phyloP scores from a whole-genome alignment of 1,140 invertebrate genomes.

The Drosophila ananassae region DNA sequence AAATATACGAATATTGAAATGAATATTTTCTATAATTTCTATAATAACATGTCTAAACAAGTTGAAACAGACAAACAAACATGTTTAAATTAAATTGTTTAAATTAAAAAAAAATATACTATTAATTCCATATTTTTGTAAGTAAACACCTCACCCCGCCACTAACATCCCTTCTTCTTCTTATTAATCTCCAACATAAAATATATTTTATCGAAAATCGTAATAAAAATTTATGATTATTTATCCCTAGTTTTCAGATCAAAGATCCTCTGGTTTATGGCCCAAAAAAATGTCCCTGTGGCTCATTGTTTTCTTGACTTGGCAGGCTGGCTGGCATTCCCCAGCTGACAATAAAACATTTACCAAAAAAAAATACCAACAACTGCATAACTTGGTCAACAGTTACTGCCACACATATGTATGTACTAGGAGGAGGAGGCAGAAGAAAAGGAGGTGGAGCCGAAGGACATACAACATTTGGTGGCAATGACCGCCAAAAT shows the following conservation, averaged over 20 bases:
- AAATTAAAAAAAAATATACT: too few relatives aligned
- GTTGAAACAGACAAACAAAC: too few relatives aligned
- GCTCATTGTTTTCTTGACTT: background rate
- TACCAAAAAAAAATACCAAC: background rate
- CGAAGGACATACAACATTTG: conserved; percentile 22
- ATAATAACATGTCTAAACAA: too few relatives aligned
- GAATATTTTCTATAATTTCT: too few relatives aligned
- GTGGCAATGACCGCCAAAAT: conserved; percentile 68
- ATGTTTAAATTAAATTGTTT: too few relatives aligned
- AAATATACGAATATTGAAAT: too few relatives aligned
- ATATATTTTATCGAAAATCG: conserved; percentile 1
- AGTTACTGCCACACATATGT: conserved; percentile 11
- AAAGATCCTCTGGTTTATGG: conserved; percentile 9
- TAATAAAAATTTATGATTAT: conserved; percentile 1
- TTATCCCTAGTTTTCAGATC: background rate
- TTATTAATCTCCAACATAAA: background rate
- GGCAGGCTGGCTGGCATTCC: conserved; percentile 23
- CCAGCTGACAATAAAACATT: conserved; percentile 49
- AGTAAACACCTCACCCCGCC: too few relatives aligned
- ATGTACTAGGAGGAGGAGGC: background rate
- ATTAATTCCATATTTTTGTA: too few relatives aligned
- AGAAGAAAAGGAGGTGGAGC: background rate
- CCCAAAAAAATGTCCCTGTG: background rate
- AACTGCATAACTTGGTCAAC: conserved; percentile 42
- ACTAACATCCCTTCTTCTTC: background rate